A percentile compares a stretch with the other conserved stretches of the same genome.
Conservation (phyloP, 2,113 vertebrate species). For the Psilopsiagon aymara region DNA sequence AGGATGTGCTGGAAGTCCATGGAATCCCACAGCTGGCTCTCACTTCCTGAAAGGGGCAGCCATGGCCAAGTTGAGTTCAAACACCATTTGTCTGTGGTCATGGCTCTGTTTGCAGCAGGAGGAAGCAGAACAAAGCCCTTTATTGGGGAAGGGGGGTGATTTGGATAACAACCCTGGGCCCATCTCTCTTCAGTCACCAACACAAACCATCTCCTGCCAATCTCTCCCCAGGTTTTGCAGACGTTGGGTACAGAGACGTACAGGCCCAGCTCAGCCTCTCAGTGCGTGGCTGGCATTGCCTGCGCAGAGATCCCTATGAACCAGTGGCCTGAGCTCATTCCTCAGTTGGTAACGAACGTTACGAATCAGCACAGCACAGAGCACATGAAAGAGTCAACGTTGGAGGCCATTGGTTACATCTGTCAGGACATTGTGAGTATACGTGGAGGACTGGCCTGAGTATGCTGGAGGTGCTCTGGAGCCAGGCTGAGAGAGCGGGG, state of each 20-base stretch:
- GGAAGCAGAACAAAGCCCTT: too few relatives aligned
- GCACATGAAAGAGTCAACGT: slow-evolving; percentile 98
- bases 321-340: slow-evolving; percentile 97
- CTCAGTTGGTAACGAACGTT: slow-evolving; percentile 94
- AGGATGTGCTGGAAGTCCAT: neutral
- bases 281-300: slow-evolving; percentile 96
- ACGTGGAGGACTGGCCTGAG: neutral
- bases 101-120: neutral
- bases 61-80: neutral
- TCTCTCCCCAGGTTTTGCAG: slow-evolving; percentile 85
- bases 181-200: fast-evolving
- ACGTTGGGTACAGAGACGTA: slow-evolving; percentile 97
- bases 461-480: neutral
- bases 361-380: slow-evolving; percentile 95
- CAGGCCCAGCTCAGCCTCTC: slow-evolving; percentile 94
- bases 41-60: neutral
- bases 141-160: too few relatives aligned
- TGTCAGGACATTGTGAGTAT: slow-evolving; percentile 97
- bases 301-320: slow-evolving; percentile 96
- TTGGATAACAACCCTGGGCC: fast-evolving
- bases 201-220: neutral
- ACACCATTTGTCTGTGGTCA: neutral
- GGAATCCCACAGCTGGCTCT: neutral
- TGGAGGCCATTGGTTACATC: slow-evolving; percentile 99
- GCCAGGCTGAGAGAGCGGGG: neutral